Base-by-base conservation (phyloP, 2,113 vertebrate genomes). In the Heliornis fulica region DNA sequence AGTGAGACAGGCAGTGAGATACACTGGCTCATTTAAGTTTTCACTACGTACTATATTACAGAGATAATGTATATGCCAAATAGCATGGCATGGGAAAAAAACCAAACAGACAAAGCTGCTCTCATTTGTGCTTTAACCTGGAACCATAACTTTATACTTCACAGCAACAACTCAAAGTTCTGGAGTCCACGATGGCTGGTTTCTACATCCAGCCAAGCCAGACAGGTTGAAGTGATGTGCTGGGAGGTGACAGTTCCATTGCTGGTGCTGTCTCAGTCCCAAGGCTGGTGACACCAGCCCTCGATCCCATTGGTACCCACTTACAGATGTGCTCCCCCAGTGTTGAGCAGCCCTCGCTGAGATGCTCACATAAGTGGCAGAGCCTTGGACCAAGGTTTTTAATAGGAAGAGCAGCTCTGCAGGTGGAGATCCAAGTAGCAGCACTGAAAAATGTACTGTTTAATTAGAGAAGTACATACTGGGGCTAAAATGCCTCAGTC, bases 141-240 rank as follows among this genome's bases (percentile, higher is more conserved):
- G 19, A 92, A 41, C 19, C 61, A 2, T n/a, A 70, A 71, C 13
- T 10, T 82, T 40, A 15, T 7, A 11, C 59, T 83, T 36, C 2
- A 2, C 65, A 1, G 0, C 38, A 65, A 40, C 34, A 54, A 7
- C 59, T 81, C 26, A 22, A 41, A 57, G 38, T 31, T 18, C 40
- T 0, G 0, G 19, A 32, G 54, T 20, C 41, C 31, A 2, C 0
- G 5, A 32, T 5, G 48, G 34, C 48, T 53, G 31, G 25, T 56
- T 90, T 89, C 40, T 46, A 28, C 51, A 28, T 28, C 36, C 1
- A 2, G 29, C 29, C 2, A 3, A 69, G 61, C 40, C 40, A 22
- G 1, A 34, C 31, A 61, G 28, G 4, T 36, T 2, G 1, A 18
- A 48, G 48, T 9, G 3, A 17, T 31, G 59, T 36, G 40, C 34